Base-by-base conservation (phyloP, 1,140 invertebrate genomes). In the Neodiprion pinetum region DNA sequence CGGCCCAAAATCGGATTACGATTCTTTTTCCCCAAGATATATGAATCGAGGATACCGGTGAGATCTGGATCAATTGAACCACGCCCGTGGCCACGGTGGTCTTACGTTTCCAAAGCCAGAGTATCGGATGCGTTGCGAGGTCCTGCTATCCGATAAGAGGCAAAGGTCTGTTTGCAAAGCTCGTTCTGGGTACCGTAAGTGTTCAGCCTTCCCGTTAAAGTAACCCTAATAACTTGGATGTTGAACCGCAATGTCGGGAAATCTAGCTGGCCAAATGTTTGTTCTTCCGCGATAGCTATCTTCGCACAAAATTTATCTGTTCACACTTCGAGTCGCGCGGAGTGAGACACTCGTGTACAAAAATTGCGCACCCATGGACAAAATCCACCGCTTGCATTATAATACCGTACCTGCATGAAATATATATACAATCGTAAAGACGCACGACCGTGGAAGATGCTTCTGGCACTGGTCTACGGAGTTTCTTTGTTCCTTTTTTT, bases 221-320 rank as follows among this genome's bases (percentile, higher is more conserved):
- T 61, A 61, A 61, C 53, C 53, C 53, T 61, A 61, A 61, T 61
- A 61, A 61, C 53, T 61, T 17, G 53, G 53, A 61, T 61, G 9
- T 61, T 61, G n/a, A 61, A 61, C 53, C 53, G n/a, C 53, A 14
- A 17, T 17, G 53, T 7, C 11, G 53, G 7, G 9, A 17, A 61
- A 61, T 61, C 53, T 61, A 61, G 11, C n/a, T 17, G 5, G 53
- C 53, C 5, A 40, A 40, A 14, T 12, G 11, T 61, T 61, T 12
- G 11, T 17, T 3, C 5, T 12, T 61, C n/a, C 0, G n/a, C 53
- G 53, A 61, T 61, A 61, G 53, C 53, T 12, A 61, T 61, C 53
- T 17, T 61, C 53, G 5, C 8, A 0, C 5, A 61, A 17, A 61
- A 61, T 61, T 61, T 4, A 12, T 61, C 8, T 4, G 53, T 12